A percentile compares a stretch with the other conserved stretches of the same genome.
phyloP scores from a whole-genome alignment of 2,113 vertebrate species.

The Steatornis caripensis region DNA sequence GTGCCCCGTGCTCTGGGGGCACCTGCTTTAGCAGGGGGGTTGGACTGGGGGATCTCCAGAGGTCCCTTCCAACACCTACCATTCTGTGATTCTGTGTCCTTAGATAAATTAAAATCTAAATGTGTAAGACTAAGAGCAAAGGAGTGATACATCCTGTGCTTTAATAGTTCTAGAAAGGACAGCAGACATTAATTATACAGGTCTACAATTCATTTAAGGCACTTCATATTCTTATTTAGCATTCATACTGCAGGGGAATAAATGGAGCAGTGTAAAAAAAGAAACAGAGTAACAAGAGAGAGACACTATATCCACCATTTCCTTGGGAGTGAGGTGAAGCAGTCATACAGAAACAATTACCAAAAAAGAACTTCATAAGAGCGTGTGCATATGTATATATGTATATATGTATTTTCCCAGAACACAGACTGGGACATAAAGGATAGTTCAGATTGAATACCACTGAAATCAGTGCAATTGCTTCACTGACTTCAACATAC shows the following conservation, averaged over 20 bases:
- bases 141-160: neutral
- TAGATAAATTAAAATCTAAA: conserved; percentile 40
- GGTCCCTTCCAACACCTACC: too few relatives aligned
- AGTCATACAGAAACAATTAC: neutral
- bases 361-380: neutral
- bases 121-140: neutral
- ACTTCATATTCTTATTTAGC: neutral
- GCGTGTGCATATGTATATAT: neutral
- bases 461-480: neutral
- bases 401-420: neutral
- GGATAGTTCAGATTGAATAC: neutral
- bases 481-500: neutral
- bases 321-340: neutral
- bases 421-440: neutral
- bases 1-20: too few relatives aligned
- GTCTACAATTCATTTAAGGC: neutral
- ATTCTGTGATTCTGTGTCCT: too few relatives aligned
- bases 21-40: too few relatives aligned
- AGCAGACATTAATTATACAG: conserved; percentile 2
- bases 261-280: neutral
- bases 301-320: neutral
- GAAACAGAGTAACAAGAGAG: neutral
- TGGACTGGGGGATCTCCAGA: too few relatives aligned
- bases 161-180: neutral
- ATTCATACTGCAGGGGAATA: neutral